These are phyloP conservation scores for Malurus melanocephalus DNA, from an alignment of 2,113 vertebrate species.

Conservation along the genomic window DNA sequence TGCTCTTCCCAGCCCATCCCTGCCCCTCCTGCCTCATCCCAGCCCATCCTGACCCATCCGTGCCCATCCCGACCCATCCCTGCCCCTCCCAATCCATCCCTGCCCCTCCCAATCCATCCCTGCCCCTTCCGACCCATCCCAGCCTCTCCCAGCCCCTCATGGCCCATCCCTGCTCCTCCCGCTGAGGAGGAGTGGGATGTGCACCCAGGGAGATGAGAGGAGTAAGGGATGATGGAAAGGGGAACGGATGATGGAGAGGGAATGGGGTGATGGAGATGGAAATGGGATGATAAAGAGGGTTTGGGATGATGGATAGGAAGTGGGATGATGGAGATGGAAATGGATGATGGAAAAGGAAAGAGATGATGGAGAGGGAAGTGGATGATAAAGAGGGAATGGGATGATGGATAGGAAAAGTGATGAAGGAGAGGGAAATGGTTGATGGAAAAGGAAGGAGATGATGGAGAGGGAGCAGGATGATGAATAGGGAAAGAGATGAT, in stretches of 20 bases:
- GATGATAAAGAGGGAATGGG: too few relatives aligned
- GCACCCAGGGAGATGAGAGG: neutral
- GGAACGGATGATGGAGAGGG: neutral
- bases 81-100: accelerated
- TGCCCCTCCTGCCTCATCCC: neutral
- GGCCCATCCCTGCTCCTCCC: accelerated
- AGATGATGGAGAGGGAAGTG: neutral
- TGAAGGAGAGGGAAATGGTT: too few relatives aligned
- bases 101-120: neutral
- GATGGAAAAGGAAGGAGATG: too few relatives aligned
- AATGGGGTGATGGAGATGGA: neutral
- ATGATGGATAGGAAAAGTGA: neutral
- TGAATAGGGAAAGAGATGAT: accelerated
- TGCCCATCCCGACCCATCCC: neutral
- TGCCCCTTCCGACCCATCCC: too few relatives aligned
- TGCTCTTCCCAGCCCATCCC: too few relatives aligned
- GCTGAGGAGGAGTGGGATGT: neutral
- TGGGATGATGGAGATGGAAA: neutral
- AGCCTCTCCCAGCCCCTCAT: too few relatives aligned
- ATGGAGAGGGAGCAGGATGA: neutral
- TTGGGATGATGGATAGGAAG: too few relatives aligned
- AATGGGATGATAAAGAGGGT: neutral
- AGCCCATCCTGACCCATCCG: accelerated
- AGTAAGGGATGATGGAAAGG: neutral
- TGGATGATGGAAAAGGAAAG: neutral